Evolutionary conservation across 2,113 vertebrate species (phyloP).

Genomic region (Macrotis lagotis): DNA sequence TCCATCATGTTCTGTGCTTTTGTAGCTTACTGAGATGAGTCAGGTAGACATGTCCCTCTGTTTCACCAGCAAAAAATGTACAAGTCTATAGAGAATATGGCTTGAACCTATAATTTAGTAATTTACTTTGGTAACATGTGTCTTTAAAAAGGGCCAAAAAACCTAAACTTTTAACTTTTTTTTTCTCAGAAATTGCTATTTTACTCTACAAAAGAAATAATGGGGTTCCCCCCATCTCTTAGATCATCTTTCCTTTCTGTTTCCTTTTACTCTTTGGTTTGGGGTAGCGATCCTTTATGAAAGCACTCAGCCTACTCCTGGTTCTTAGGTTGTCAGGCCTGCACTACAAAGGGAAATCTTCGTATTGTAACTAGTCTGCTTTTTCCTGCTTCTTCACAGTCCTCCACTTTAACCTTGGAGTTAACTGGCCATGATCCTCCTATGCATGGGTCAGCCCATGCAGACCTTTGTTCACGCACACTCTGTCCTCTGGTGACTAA

Average conservation of each 20-base stretch:
- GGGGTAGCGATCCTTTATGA: not conserved
- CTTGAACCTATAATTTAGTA: constrained; percentile 44
- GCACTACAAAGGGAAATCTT: not conserved
- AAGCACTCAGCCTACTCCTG: not conserved
- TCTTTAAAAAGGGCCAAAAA: not conserved
- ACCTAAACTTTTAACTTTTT: constrained; percentile 1
- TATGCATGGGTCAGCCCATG: no score
- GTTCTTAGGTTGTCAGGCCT: not conserved
- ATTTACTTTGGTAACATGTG: constrained; percentile 20
- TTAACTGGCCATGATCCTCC: not conserved
- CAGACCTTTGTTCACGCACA: not conserved
- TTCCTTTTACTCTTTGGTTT: not conserved
- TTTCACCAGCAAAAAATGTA: constrained; percentile 19
- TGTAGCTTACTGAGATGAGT: constrained; percentile 1
- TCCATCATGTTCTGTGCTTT: not conserved
- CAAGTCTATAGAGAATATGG: not conserved
- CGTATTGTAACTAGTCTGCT: constrained; percentile 29
- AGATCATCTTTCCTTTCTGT: constrained; percentile 1
- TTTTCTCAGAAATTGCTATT: constrained; percentile 31
- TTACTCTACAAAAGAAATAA: not conserved
- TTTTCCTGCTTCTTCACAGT: not conserved
- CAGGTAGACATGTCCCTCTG: constrained; percentile 8
- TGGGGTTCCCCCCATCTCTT: not conserved
- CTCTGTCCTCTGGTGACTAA: not conserved
- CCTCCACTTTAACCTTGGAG: not conserved